phyloP scores from a whole-genome alignment of 2,113 vertebrate species.

The Sterna hirundo region DNA sequence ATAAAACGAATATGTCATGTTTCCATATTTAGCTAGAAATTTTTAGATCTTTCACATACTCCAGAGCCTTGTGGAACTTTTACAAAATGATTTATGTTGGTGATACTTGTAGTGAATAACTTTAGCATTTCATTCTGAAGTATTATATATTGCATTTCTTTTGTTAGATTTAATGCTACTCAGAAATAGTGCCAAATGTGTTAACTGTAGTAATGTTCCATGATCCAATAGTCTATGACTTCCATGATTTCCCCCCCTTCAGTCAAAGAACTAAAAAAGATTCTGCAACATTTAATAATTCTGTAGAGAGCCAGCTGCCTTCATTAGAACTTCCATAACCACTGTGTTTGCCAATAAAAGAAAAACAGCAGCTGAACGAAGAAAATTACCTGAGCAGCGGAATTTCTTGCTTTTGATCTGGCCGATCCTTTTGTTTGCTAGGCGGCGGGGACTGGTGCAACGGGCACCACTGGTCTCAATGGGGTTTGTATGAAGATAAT shows the following conservation, averaged over 20 bases:
- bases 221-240: constrained; percentile 3
- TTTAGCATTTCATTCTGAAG: constrained; percentile 18
- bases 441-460: constrained; percentile 95
- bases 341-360: constrained; percentile 10
- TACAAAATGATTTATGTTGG: background rate
- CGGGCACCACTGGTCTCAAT: constrained; percentile 98
- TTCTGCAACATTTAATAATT: constrained; percentile 30
- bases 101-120: background rate
- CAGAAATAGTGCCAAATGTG: constrained; percentile 16
- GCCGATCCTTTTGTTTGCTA: constrained; percentile 98
- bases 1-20: constrained; percentile 4
- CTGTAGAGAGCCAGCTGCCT: constrained; percentile 34
- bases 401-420: constrained; percentile 99
- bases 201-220: background rate
- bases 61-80: constrained; percentile 18
- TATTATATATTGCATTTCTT: constrained; percentile 12
- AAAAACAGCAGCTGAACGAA: constrained; percentile 44
- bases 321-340: constrained; percentile 30
- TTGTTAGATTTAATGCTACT: background rate
- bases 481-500: constrained; percentile 98
- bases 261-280: constrained; percentile 14
- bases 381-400: constrained; percentile 96
- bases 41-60: constrained; percentile 47
- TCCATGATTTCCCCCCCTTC: background rate
- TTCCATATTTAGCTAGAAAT: constrained; percentile 41